Conservation (phyloP, 37 sponge, comb jelly and placozoan genomes). For the Spongia lamella region DNA sequence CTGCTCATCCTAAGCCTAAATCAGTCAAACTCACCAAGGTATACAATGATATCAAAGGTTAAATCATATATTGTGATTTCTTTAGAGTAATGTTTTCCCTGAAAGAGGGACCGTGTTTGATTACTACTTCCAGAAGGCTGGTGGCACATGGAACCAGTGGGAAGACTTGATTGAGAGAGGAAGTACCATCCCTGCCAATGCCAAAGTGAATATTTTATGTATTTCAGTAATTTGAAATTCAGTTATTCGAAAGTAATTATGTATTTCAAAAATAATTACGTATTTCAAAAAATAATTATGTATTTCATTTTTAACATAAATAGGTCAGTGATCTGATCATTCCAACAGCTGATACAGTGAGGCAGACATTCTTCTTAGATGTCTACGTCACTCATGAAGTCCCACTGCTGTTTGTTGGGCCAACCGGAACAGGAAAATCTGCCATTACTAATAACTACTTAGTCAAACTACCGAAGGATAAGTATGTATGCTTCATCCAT, state of each 20-base stretch:
- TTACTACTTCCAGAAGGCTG: slow-evolving; percentile 71
- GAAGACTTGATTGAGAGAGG: slow-evolving; percentile 70
- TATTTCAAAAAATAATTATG: no score
- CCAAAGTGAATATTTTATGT: no score
- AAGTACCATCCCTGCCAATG: slow-evolving; percentile 53
- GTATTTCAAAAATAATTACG: no score
- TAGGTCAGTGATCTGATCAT: slow-evolving; percentile 94
- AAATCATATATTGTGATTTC: not conserved
- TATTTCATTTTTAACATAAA: no score
- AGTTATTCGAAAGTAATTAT: no score
- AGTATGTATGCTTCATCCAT: slow-evolving; percentile 36
- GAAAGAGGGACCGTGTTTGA: slow-evolving; percentile 90
- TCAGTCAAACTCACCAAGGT: slow-evolving; percentile 87
- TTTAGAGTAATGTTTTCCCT: slow-evolving; percentile 82
- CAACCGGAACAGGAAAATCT: slow-evolving; percentile 98
- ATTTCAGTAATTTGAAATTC: no score
- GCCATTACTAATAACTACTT: slow-evolving; percentile 96
- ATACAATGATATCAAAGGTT: not conserved
- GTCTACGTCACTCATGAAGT: slow-evolving; percentile 67
- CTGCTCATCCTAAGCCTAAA: slow-evolving; percentile 85
- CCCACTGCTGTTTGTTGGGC: slow-evolving; percentile 92
- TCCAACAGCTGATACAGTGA: slow-evolving; percentile 87
- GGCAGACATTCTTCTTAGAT: slow-evolving; percentile 88
- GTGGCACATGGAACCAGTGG: slow-evolving; percentile 80
- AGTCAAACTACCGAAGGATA: slow-evolving; percentile 82